phyloP scores from a whole-genome alignment of 1,140 invertebrate genomes.

The Calosoma granatense region DNA sequence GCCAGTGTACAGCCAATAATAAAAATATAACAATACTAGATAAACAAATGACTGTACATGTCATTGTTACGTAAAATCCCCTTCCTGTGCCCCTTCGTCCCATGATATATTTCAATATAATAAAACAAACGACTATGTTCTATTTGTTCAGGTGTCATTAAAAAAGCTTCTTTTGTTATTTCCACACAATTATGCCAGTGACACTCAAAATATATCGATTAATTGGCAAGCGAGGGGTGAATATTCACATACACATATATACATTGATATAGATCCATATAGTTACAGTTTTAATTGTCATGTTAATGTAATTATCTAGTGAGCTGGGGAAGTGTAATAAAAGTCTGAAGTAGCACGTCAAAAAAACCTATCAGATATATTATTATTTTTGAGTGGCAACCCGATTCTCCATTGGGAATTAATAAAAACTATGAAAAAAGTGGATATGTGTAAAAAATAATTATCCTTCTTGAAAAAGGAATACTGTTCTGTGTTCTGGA shows the following conservation, averaged over 20 bases:
- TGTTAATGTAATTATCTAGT: constrained; percentile 2
- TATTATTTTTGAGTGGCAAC: too few species aligned
- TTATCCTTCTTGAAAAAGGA: neutral
- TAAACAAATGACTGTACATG: neutral
- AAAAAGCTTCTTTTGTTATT: constrained; percentile 1
- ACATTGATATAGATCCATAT: neutral
- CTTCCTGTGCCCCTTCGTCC: neutral
- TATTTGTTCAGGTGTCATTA: constrained; percentile 1
- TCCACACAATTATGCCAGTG: neutral
- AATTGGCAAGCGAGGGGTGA: too few species aligned
- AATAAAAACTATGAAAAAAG: too few species aligned
- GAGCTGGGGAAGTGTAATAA: too few species aligned
- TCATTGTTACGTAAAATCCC: neutral
- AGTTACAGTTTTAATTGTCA: neutral
- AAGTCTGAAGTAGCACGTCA: too few species aligned
- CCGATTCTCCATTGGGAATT: too few species aligned
- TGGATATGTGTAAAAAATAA: neutral
- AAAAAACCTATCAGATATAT: too few species aligned
- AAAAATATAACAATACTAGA: neutral
- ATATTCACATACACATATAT: neutral
- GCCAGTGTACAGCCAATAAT: neutral
- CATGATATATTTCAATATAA: too few species aligned
- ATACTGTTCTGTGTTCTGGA: too few species aligned
- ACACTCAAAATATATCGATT: too few species aligned
- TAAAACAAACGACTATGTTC: neutral